Percentiles rank a stretch among this genome's conserved stretches.
phyloP scores from a whole-genome alignment of 2,797 vertebrate genomes.

The Cossypha niveicapilla region DNA sequence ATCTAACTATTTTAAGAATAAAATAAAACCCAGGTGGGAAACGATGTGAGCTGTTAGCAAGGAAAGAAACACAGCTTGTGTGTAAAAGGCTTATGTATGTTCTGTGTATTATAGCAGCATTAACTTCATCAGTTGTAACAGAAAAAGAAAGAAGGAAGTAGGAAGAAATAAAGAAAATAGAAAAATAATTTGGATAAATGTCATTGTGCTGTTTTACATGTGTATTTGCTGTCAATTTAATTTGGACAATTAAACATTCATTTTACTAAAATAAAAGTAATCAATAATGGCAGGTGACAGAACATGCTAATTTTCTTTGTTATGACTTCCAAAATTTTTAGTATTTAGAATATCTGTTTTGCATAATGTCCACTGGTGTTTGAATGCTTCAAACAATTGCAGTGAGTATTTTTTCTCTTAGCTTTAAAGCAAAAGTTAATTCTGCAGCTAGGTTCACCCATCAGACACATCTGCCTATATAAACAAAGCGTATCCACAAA shows the following conservation, averaged over 20 bases:
- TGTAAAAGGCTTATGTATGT: background rate
- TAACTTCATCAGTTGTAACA: background rate
- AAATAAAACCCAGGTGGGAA: constrained; percentile 1
- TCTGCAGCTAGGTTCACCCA: background rate
- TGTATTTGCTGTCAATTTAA: background rate
- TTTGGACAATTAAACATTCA: background rate
- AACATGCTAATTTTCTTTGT: background rate
- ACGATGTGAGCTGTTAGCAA: background rate
- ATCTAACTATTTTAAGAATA: constrained; percentile 3
- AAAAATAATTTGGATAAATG: background rate
- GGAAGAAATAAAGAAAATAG: background rate
- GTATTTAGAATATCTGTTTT: background rate
- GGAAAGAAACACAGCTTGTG: background rate
- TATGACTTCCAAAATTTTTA: background rate
- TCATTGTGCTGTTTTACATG: background rate
- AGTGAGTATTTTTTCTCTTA: background rate
- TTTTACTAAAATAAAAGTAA: constrained; percentile 16
- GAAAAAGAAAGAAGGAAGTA: background rate
- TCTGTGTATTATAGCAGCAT: background rate
- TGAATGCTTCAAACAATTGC: background rate
- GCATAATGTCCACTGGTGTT: background rate
- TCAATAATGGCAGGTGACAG: background rate
- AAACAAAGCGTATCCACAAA: background rate
- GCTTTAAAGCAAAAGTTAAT: background rate
- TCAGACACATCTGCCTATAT: background rate